Evolutionary conservation across 37 sponge, comb jelly and placozoan species (phyloP), one percentile per base, ranked within the genome.

Genomic region (Oscarella lobularis): DNA sequence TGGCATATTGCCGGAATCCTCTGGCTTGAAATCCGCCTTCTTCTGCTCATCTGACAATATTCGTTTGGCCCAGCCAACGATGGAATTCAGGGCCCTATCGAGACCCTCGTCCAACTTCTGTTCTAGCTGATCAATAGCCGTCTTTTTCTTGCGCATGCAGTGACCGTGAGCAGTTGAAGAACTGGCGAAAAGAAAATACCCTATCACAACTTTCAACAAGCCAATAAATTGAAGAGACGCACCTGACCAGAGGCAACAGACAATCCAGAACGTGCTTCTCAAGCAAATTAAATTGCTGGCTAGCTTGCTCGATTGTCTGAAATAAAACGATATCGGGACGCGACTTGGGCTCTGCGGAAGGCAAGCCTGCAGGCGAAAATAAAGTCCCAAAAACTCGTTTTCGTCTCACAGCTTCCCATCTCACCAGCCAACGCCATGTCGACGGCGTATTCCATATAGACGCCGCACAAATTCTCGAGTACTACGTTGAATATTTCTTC

Each of bases 1-100:
- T n/a, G 71, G 5, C 6, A 34, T 32, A 68, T 5, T 34, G 6
- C 6, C 71, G 0, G 60, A n/a, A n/a, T 83, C 88, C 27, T 94
- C 95, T 38, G 82, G 85, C 55, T 67, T 84, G 76, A 81, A 94
- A 74, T 94, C 95, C 31, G 86, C 72, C 60, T 90, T 87, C 82
- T 87, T 88, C 81, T 94, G 95, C 35, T 87, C 65, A 29, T 73
- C 76, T 1, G 79, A 41, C 54, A 94, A 79, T 1, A 87, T 48
- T 9, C 40, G 72, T 74, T 75, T 83, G 34, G 84, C 66, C 38
- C 67, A 66, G 39, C 76, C 77, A 38, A 87, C 75, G 82, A 85
- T 83, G 37, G 75, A 60, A 31, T 66, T 39, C 33, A 90, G 35
- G 38, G 75, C 73, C 82, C 90, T 87, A 60, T 9, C 34, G 14